Conservation (phyloP, 2,797 vertebrate genomes). For the Megaceryle alcyon region DNA sequence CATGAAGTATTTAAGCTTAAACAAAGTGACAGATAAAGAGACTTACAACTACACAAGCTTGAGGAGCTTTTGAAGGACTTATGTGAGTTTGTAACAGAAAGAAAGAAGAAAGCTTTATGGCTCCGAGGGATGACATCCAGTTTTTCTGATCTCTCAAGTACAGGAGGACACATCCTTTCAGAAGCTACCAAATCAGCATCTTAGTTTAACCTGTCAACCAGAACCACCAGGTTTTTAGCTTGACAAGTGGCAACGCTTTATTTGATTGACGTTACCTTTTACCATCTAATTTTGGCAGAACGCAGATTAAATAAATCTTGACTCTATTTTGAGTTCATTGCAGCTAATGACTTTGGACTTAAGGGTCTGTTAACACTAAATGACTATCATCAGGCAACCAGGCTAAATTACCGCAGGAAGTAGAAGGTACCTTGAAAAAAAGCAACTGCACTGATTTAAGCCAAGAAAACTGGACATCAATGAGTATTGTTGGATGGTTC, state of each 20-base stretch:
- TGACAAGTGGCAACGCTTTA: not conserved
- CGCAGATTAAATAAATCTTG: not conserved
- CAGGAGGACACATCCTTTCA: not conserved
- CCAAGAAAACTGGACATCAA: slow-evolving; percentile 13
- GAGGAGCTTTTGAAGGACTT: not conserved
- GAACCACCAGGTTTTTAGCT: not conserved
- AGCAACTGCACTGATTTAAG: not conserved
- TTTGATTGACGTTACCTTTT: not conserved
- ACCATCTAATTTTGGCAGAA: not conserved
- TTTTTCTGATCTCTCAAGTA: not conserved
- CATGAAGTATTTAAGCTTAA: not conserved
- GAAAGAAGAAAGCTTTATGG: not conserved
- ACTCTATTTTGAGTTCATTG: not conserved
- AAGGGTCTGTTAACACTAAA: not conserved
- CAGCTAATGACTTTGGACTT: slow-evolving; percentile 11
- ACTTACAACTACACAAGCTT: not conserved
- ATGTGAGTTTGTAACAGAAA: not conserved
- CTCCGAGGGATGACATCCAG: not conserved
- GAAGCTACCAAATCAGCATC: slow-evolving; percentile 4
- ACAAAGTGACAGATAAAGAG: slow-evolving; percentile 9
- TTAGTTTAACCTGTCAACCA: not conserved
- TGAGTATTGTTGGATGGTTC: slow-evolving; percentile 13
- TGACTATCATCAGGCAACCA: not conserved
- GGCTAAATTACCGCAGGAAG: not conserved
- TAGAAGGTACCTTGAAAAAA: slow-evolving; percentile 34